Evolutionary conservation across 2,113 vertebrate species (phyloP), one percentile per base, ranked within the genome.

Genomic region (Phylloscopus whistleri): DNA sequence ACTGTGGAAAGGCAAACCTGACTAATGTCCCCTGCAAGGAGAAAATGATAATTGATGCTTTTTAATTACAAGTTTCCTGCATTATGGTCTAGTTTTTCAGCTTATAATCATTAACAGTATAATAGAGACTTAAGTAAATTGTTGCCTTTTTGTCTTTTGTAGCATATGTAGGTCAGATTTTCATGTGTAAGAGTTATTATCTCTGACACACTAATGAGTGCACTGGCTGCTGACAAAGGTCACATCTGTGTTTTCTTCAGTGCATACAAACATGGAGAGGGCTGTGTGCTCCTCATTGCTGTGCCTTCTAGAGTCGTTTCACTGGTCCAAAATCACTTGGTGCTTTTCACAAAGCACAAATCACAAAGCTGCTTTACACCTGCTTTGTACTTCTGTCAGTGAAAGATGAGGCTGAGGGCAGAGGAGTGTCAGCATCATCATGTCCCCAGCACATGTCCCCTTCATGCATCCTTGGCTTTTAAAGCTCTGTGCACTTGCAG

Each of bases 11-110:
- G 49, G 49, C 9, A 0, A 62, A 83, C 82, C 93, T 97, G 84
- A 87, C 76, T 94, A 77, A 92, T 83, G 63, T 70, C 66, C 89
- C 89, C 82, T 90, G 11, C 37, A 88, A 96, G 84, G 48, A 77
- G 46, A 95, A 87, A 87, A 94, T 39, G 0, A 60, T 91, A 94
- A 95, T 16, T 95, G 84, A 69, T 95, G 58, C 67, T 90, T 96
- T 93, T 91, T 94, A 96, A 97, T 95, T 93, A 89, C 68, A 90
- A 85, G 58, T 94, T 95, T 89, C 80, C 85, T 87, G 82, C 85
- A 63, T 89, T 87, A 53, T 76, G 82, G 51, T 88, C 56, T 90
- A 86, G 41, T 89, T 96, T 95, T 93, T 89, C 67, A 93, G 59
- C 68, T 91, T 92, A 15, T 75, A 77, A 69, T 94, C 73, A 89